A percentile compares a stretch with the other conserved stretches of the same genome.
These are phyloP conservation scores for Artemia franciscana DNA, from an alignment of 1,140 invertebrate genomes.

Conservation along the genomic window DNA sequence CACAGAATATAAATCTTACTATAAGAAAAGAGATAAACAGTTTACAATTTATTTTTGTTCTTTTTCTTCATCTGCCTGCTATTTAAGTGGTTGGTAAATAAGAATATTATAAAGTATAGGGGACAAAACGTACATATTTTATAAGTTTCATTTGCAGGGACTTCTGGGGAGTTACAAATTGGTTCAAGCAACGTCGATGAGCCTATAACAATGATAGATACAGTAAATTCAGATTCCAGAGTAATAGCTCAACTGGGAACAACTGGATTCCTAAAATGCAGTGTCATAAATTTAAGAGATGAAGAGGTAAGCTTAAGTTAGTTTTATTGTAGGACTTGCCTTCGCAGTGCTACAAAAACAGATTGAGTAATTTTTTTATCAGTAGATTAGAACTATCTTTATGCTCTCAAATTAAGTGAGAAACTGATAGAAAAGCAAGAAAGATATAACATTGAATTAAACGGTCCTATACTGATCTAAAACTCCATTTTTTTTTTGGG, in stretches of 20 bases:
- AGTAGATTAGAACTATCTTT: no score
- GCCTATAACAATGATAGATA: neutral
- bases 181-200: neutral
- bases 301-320: conserved; percentile 27
- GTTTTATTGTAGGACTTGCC: neutral
- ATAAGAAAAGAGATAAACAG: no score
- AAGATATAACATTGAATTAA: neutral
- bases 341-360: no score
- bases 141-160: no score
- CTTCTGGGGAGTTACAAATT: no score
- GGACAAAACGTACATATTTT: no score
- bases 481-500: neutral
- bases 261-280: conserved; percentile 59
- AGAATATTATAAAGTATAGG: no score
- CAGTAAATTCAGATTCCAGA: conserved; percentile 43
- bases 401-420: neutral
- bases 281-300: conserved; percentile 37
- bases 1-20: no score
- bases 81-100: no score
- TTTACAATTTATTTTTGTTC: no score
- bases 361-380: no score
- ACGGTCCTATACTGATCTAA: neutral
- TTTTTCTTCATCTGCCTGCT: no score
- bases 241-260: conserved; percentile 57
- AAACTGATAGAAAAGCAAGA: neutral